These are phyloP conservation scores for Nasonia vitripennis DNA, from an alignment of 1,140 invertebrate species.

Conservation along the genomic window DNA sequence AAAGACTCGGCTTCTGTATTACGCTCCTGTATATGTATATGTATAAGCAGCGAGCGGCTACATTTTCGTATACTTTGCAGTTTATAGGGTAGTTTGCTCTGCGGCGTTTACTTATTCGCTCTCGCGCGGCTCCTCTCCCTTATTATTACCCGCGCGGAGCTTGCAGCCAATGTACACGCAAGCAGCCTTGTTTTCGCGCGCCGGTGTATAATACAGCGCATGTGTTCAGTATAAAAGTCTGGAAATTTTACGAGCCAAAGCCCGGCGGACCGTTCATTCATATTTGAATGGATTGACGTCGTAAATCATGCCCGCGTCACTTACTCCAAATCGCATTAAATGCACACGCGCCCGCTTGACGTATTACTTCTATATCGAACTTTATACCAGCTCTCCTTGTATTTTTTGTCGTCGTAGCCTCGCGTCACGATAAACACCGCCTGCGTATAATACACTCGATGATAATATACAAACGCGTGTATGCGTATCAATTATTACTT, in stretches of 20 bases:
- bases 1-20: background rate
- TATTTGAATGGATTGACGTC: conserved; percentile 26
- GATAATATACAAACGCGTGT: too few species aligned
- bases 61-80: conserved; percentile 28
- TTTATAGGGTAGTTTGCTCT: conserved; percentile 32
- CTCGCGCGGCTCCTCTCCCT: background rate
- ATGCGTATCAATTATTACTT: background rate
- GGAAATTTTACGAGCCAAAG: conserved; percentile 30
- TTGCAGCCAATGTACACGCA: background rate
- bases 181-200: conserved; percentile 18
- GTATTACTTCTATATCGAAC: background rate
- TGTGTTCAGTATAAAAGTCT: background rate
- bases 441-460: too few species aligned
- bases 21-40: background rate
- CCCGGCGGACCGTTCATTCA: conserved; percentile 14
- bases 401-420: too few species aligned
- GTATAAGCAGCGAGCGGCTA: background rate
- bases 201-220: background rate
- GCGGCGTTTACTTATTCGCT: conserved; percentile 41
- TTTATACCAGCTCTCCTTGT: too few species aligned
- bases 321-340: conserved; percentile 1
- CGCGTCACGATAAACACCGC: too few species aligned
- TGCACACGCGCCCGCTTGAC: background rate
- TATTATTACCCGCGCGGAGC: background rate
- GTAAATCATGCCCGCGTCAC: conserved; percentile 13